Evolutionary conservation across 2,797 vertebrate species (phyloP), one percentile per base, ranked within the genome.

Genomic region (Tarsius wallacei): DNA sequence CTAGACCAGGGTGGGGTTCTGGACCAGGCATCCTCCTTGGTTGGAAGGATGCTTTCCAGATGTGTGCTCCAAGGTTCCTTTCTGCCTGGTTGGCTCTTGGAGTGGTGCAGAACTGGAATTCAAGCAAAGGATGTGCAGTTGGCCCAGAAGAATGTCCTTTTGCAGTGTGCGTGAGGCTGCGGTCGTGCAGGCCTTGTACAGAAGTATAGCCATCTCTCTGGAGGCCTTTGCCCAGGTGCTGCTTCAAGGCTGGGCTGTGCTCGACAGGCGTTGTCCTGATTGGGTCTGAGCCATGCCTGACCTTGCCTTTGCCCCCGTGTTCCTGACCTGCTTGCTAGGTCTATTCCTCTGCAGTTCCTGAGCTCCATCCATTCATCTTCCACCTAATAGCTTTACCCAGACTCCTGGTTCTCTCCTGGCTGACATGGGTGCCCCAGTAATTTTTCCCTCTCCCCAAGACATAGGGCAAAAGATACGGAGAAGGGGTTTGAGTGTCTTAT

Each of bases 1-100:
- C 59, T 55, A 13, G 31, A 17, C 7, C 0, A 28, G 59, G 26
- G 4, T 49, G 26, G 15, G 22, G 31, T 36, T 70, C 85, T 49
- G 59, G 70, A 47, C 26, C 63, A 51, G 15, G 24, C 3, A 22
- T 51, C 17, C 11, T 61, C n/a, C 49, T 21, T 57, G 22, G 63
- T 61, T 47, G 24, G 85, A 83, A 47, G 31, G 49, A 59, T 6
- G 21, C 19, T 61, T 55, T 59, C 28, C n/a, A 33, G 71, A 61
- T 51, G 33, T 7, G 1, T 17, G 47, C 63, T 55, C 4, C 10
- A 1, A 0, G 26, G 49, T 28, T 59, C 6, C 0, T 74, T 70
- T 31, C 26, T 49, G 21, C n/a, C 74, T 14, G 12, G 17, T 2
- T 1, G 9, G 14, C 26, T 87, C 47, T 61, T 51, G 51, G 53